Percentiles rank a stretch among this genome's conserved stretches.
These are phyloP conservation scores for Nesidiocoris tenuis DNA, from an alignment of 2,888 invertebrate genomes.

Conservation along the genomic window DNA sequence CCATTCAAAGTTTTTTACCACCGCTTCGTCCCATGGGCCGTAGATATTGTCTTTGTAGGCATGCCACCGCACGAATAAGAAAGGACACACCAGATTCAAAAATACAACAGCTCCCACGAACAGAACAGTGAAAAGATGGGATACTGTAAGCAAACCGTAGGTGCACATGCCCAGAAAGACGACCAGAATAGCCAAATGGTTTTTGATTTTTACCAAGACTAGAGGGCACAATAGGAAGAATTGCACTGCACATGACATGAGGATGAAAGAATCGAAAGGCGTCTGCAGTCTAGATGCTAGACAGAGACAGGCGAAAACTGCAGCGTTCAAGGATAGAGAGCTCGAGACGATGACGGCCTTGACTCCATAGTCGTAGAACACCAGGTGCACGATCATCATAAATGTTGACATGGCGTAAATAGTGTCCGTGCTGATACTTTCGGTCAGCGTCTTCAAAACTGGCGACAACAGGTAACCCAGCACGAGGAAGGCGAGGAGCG, in stretches of 20 bases:
- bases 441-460: constrained; percentile 88
- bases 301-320: constrained; percentile 92
- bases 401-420: constrained; percentile 90
- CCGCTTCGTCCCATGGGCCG: constrained; percentile 97
- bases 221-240: constrained; percentile 88
- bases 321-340: constrained; percentile 89
- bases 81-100: constrained; percentile 71
- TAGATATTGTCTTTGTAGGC: constrained; percentile 86
- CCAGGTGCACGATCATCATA: constrained; percentile 82
- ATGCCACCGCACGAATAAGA: constrained; percentile 73
- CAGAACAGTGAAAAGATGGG: constrained; percentile 61
- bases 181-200: constrained; percentile 60
- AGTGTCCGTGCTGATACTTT: constrained; percentile 95
- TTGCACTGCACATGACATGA: constrained; percentile 84
- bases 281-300: constrained; percentile 86
- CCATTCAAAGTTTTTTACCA: constrained; percentile 58
- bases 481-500: constrained; percentile 75
- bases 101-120: constrained; percentile 64
- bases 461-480: constrained; percentile 90
- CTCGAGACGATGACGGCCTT: constrained; percentile 85
- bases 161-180: constrained; percentile 57
- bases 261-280: constrained; percentile 81
- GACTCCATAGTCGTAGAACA: constrained; percentile 90
- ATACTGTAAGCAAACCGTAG: constrained; percentile 57
- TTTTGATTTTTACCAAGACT: constrained; percentile 65